phyloP scores from a whole-genome alignment of 2,797 vertebrate genomes.

The Gephyroberyx darwinii region DNA sequence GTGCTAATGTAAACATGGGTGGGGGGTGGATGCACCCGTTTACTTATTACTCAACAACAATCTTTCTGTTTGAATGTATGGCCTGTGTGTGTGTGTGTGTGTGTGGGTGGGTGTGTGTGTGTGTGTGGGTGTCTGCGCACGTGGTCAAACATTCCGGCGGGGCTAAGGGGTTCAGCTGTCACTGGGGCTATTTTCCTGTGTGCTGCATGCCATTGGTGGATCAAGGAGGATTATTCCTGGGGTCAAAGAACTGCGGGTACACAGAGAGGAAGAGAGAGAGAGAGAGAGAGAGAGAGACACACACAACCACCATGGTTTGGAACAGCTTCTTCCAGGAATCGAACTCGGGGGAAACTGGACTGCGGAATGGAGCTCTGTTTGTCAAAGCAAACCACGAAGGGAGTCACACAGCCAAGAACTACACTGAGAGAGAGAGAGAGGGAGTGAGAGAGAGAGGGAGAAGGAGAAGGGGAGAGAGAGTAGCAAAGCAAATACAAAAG shows the following conservation, averaged over 20 bases:
- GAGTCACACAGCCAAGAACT: slow-evolving; percentile 48
- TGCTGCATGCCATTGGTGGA: slow-evolving; percentile 69
- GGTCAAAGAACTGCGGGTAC: slow-evolving; percentile 50
- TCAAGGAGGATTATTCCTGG: slow-evolving; percentile 70
- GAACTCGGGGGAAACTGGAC: slow-evolving; percentile 20
- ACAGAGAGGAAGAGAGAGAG: slow-evolving; percentile 1
- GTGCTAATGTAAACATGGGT: slow-evolving; percentile 33
- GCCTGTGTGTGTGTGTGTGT: slow-evolving; percentile 31
- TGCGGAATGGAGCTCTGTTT: slow-evolving; percentile 40
- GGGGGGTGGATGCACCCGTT: slow-evolving; percentile 9
- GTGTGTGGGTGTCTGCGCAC: slow-evolving; percentile 33
- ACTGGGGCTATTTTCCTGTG: slow-evolving; percentile 71
- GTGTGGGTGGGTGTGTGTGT: slow-evolving; percentile 30
- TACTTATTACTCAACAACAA: slow-evolving; percentile 27
- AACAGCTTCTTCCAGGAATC: slow-evolving; percentile 49
- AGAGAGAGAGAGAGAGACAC: slow-evolving; percentile 5
- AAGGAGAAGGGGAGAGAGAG: slow-evolving; percentile 29
- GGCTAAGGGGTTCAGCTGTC: slow-evolving; percentile 77
- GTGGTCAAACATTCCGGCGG: slow-evolving; percentile 74
- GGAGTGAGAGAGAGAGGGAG: slow-evolving; percentile 5
- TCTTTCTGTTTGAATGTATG: slow-evolving; percentile 56
- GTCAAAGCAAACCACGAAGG: slow-evolving; percentile 62
- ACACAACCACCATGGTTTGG: slow-evolving; percentile 48
- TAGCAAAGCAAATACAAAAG: not conserved
- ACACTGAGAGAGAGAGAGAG: slow-evolving; percentile 32